Evolutionary conservation across 2,797 vertebrate genomes (phyloP).

Genomic region (Helicolenus hilgendorfi): DNA sequence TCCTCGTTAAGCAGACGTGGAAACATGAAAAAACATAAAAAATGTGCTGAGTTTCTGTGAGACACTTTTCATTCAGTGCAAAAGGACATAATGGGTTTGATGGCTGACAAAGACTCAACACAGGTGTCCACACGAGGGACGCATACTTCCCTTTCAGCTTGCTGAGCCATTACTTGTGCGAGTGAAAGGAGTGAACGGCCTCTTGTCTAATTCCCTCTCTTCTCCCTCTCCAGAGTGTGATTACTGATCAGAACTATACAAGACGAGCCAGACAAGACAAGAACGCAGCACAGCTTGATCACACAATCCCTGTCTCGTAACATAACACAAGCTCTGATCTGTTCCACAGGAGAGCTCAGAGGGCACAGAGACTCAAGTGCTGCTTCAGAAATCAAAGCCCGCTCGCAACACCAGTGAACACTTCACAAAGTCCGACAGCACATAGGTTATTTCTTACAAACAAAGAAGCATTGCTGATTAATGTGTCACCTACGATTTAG

Average conservation of each 20-base stretch:
- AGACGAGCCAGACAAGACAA: slow-evolving; percentile 40
- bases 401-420: neutral
- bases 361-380: slow-evolving; percentile 12
- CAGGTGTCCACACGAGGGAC: slow-evolving; percentile 64
- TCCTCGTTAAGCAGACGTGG: neutral
- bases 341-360: slow-evolving; percentile 29
- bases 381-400: slow-evolving; percentile 38
- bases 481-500: neutral
- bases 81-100: slow-evolving; percentile 22
- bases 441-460: neutral
- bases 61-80: slow-evolving; percentile 18
- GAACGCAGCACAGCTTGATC: slow-evolving; percentile 53
- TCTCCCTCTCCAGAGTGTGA: slow-evolving; percentile 42
- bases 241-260: slow-evolving; percentile 47
- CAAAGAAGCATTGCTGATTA: neutral
- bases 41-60: slow-evolving; percentile 1
- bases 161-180: slow-evolving; percentile 19
- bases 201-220: slow-evolving; percentile 27
- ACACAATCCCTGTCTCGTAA: slow-evolving; percentile 25
- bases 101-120: slow-evolving; percentile 55
- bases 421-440: slow-evolving; percentile 15
- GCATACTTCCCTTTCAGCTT: slow-evolving; percentile 60
- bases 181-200: slow-evolving; percentile 24
- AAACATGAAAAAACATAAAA: neutral
- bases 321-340: slow-evolving; percentile 38